phyloP scores from a whole-genome alignment of 2,797 vertebrate genomes.

The Toxotes lorentzi region DNA sequence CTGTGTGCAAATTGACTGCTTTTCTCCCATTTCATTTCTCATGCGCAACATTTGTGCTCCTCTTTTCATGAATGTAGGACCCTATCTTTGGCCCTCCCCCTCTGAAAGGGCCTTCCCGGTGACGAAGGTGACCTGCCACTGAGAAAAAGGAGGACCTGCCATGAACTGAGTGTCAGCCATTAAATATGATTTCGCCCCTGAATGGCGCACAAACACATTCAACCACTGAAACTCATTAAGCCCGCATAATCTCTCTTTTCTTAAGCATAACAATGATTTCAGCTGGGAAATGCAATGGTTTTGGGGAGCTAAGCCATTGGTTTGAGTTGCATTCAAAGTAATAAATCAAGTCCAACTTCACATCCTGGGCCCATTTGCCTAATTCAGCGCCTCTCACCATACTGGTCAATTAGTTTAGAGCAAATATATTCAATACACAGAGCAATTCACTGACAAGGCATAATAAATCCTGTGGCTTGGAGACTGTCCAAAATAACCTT shows the following conservation, averaged over 20 bases:
- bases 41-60: slow-evolving; percentile 77
- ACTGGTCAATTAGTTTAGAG: slow-evolving; percentile 89
- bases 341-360: slow-evolving; percentile 91
- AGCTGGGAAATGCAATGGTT: slow-evolving; percentile 87
- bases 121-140: slow-evolving; percentile 86
- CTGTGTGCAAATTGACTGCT: slow-evolving; percentile 82
- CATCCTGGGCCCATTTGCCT: slow-evolving; percentile 87
- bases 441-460: slow-evolving; percentile 84
- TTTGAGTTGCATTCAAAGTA: slow-evolving; percentile 89
- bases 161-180: slow-evolving; percentile 87
- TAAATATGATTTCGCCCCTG: slow-evolving; percentile 90
- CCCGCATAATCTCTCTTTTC: slow-evolving; percentile 89
- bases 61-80: slow-evolving; percentile 82
- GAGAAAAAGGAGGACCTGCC: slow-evolving; percentile 84
- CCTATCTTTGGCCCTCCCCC: slow-evolving; percentile 82
- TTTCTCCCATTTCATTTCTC: slow-evolving; percentile 85
- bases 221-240: slow-evolving; percentile 88
- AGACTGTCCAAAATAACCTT: slow-evolving; percentile 79
- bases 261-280: slow-evolving; percentile 89
- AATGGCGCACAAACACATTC: slow-evolving; percentile 86
- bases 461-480: slow-evolving; percentile 85
- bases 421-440: slow-evolving; percentile 87
- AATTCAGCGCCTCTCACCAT: slow-evolving; percentile 87
- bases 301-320: slow-evolving; percentile 86
- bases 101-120: slow-evolving; percentile 78